Base-by-base conservation (phyloP, 2,888 invertebrate genomes). In the Gymnosoma rotundatum region DNA sequence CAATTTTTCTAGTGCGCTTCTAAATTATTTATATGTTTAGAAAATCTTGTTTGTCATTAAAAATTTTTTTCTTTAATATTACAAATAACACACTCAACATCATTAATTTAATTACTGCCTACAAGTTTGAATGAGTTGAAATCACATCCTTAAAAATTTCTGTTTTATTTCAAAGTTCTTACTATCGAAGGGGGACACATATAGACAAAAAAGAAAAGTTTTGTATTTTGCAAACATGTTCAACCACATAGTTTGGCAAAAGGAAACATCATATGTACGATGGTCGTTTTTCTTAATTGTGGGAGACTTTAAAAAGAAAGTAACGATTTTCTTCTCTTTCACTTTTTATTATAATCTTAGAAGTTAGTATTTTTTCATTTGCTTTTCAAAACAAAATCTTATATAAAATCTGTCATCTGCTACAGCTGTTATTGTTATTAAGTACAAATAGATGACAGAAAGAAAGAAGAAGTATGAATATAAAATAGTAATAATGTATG, bases 231-330 rank as follows among this genome's bases (percentile, higher is more conserved):
- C 60, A 50, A 16, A 50, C n/a, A 50, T 1, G 0, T 18, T 16
- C 48, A 66, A 67, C 58, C 61, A 52, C 60, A 60, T 6, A 60
- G 76, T 60, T 67, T 76, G 38, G 25, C 60, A 32, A 42, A 69
- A 32, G 32, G 4, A 67, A n/a, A 56, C 6, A 56, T 0, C 5
- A 16, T 5, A 48, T 42, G 12, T 12, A 42, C 42, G 42, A 42
- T 9, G 12, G 42, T 42, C 2, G 6, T 32, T 32, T 32, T 32
- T 32, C 0, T 5, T 2, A 5, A 7, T 32, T 32, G 6, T 7
- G 2, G 8, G 32, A 32, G 0, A 7, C 5, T 8, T 7, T 5
- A 32, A 32, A 32, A 32, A 5, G 3, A 32, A 32, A 25, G 4
- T 4, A 25, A 32, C 32, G 7, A 32, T 32, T 32, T n/a, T n/a